phyloP scores from a whole-genome alignment of 2,113 vertebrate genomes.

The Oncorhynchus keta region DNA sequence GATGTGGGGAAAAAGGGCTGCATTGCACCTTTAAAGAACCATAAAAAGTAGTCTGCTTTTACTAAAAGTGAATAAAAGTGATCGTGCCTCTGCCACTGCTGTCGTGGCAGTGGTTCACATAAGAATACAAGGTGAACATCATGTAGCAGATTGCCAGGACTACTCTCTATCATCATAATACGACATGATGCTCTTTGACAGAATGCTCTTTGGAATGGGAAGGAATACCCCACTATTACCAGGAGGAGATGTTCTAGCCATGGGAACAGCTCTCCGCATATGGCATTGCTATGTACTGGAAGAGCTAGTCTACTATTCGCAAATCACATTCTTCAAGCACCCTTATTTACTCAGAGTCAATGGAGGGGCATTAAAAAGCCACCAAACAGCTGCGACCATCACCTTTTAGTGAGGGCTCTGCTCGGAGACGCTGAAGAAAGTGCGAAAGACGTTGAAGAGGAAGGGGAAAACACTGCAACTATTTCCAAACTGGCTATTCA shows the following conservation, averaged over 20 bases:
- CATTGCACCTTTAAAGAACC: background rate
- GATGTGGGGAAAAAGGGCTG: too few species aligned
- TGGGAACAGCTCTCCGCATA: slow-evolving; percentile 48
- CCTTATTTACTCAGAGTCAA: background rate
- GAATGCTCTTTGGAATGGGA: slow-evolving; percentile 41
- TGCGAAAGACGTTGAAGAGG: slow-evolving; percentile 50
- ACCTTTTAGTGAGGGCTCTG: slow-evolving; percentile 8
- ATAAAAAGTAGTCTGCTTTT: slow-evolving; percentile 7
- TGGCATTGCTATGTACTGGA: slow-evolving; percentile 48
- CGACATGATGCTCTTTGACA: slow-evolving; percentile 58
- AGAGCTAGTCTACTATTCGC: slow-evolving; percentile 38
- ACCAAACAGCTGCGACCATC: too few species aligned
- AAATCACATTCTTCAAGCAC: slow-evolving; percentile 5
- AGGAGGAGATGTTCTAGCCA: slow-evolving; percentile 53
- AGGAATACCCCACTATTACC: slow-evolving; percentile 55
- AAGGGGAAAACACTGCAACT: slow-evolving; percentile 57
- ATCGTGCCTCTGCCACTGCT: slow-evolving; percentile 29
- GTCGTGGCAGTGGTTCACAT: slow-evolving; percentile 41
- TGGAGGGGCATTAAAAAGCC: too few species aligned
- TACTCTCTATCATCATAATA: slow-evolving; percentile 57
- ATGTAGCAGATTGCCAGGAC: slow-evolving; percentile 37
- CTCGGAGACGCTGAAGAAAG: slow-evolving; percentile 33
- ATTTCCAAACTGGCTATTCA: slow-evolving; percentile 48
- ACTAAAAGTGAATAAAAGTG: slow-evolving; percentile 14
- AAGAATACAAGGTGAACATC: slow-evolving; percentile 43